Evolutionary conservation across 2,888 invertebrate genomes (phyloP).

Genomic region (Carterocephalus palaemon): DNA sequence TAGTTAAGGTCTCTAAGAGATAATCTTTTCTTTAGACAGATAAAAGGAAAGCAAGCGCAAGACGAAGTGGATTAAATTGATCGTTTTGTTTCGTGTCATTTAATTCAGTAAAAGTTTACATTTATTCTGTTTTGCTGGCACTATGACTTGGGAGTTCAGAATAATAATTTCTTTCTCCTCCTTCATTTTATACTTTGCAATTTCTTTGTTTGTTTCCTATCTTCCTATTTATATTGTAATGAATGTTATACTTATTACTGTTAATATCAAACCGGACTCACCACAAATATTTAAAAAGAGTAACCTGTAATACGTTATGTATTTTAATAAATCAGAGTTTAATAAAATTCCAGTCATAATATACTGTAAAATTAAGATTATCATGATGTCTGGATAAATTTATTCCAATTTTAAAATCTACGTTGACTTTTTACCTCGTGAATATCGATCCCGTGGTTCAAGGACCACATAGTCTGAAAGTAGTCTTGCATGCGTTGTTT

Average conservation of each 20-base stretch:
- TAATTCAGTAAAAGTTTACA: conserved; percentile 27
- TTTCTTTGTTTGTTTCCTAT: not conserved
- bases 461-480: conserved; percentile 98
- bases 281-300: no score
- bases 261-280: no score
- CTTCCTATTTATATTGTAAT: not conserved
- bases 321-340: no score
- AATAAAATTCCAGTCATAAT: no score
- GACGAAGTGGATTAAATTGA: conserved; percentile 38
- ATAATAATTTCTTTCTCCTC: no score
- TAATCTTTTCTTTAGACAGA: conserved; percentile 13
- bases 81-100: conserved; percentile 44
- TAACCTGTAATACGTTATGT: no score
- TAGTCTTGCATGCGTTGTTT: conserved; percentile 98
- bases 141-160: no score
- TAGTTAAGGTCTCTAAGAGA: conserved; percentile 15
- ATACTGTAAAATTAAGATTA: no score
- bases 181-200: not conserved
- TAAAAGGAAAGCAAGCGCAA: conserved; percentile 35
- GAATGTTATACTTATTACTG: not conserved
- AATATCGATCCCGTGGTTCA: conserved; percentile 97
- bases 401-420: no score
- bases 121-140: conserved; percentile 1
- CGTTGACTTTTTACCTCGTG: conserved; percentile 92
- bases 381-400: no score